phyloP scores from a whole-genome alignment of 2,113 vertebrate genomes.

The Oryzias curvinotus region DNA sequence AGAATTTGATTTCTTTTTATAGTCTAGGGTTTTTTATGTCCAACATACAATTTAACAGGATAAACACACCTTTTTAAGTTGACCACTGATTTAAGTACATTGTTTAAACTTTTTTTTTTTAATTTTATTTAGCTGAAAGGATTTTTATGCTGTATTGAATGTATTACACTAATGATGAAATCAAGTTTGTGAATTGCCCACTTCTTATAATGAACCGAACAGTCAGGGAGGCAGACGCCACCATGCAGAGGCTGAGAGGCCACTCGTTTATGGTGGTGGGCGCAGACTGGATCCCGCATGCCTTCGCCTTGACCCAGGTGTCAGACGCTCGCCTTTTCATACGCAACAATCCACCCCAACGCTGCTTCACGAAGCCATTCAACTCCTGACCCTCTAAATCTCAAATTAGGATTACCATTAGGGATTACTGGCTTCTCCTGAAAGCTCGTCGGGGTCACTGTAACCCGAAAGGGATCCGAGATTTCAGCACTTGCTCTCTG shows the following conservation, averaged over 20 bases:
- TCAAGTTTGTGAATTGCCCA: too few species aligned
- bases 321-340: slow-evolving; percentile 3
- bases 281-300: slow-evolving; percentile 1
- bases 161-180: too few species aligned
- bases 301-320: slow-evolving; percentile 11
- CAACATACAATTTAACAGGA: too few species aligned
- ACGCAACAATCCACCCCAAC: slow-evolving; percentile 17
- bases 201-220: background rate
- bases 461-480: slow-evolving; percentile 57
- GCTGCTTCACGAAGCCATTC: slow-evolving; percentile 4
- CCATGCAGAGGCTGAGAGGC: slow-evolving; percentile 27
- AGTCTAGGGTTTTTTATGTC: too few species aligned
- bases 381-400: slow-evolving; percentile 28
- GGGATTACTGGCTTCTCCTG: slow-evolving; percentile 47
- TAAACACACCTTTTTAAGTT: too few species aligned
- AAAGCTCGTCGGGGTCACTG: slow-evolving; percentile 36
- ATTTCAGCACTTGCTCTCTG: slow-evolving; percentile 17
- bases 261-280: background rate
- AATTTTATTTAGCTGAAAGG: too few species aligned
- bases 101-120: too few species aligned
- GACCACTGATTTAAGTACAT: too few species aligned
- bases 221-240: slow-evolving; percentile 13
- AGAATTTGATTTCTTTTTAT: too few species aligned
- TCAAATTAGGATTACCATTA: slow-evolving; percentile 58
- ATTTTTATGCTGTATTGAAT: too few species aligned